phyloP scores from a whole-genome alignment of 2,888 invertebrate species.

The Xestia rhomboidea region DNA sequence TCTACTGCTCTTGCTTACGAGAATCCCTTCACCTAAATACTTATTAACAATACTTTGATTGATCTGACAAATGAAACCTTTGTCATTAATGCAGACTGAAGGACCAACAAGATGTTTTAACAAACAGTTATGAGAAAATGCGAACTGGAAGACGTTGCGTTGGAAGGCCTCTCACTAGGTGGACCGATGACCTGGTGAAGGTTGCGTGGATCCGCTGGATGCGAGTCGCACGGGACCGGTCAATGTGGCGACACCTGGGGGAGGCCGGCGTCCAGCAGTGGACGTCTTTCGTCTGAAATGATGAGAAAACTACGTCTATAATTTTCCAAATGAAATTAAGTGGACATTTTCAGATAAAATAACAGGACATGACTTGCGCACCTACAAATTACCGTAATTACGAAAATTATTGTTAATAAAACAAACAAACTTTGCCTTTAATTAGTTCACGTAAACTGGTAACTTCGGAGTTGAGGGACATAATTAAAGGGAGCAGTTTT shows the following conservation, averaged over 20 bases:
- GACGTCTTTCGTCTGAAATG: too few relatives aligned
- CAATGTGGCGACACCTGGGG: too few relatives aligned
- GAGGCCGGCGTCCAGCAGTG: too few relatives aligned
- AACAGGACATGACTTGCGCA: slow-evolving; percentile 20
- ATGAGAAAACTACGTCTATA: not conserved
- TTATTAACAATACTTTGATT: too few relatives aligned
- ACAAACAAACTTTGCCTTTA: slow-evolving; percentile 57
- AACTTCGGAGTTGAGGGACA: slow-evolving; percentile 19
- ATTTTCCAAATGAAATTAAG: not conserved
- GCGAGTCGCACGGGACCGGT: too few relatives aligned
- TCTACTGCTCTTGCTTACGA: not conserved
- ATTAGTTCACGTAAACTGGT: slow-evolving; percentile 41
- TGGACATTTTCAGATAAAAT: slow-evolving; percentile 2
- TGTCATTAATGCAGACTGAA: too few relatives aligned
- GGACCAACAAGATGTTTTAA: not conserved
- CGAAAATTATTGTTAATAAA: slow-evolving; percentile 53
- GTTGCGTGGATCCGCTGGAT: too few relatives aligned
- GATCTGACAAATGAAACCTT: too few relatives aligned
- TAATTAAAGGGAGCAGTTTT: slow-evolving; percentile 49
- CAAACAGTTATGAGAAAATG: not conserved
- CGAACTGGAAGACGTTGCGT: too few relatives aligned
- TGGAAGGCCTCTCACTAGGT: too few relatives aligned
- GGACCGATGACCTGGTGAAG: too few relatives aligned
- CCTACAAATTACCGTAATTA: slow-evolving; percentile 46
- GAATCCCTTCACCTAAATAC: not conserved